Conservation (phyloP, 2,797 vertebrate species). For the Spinus pinus region DNA sequence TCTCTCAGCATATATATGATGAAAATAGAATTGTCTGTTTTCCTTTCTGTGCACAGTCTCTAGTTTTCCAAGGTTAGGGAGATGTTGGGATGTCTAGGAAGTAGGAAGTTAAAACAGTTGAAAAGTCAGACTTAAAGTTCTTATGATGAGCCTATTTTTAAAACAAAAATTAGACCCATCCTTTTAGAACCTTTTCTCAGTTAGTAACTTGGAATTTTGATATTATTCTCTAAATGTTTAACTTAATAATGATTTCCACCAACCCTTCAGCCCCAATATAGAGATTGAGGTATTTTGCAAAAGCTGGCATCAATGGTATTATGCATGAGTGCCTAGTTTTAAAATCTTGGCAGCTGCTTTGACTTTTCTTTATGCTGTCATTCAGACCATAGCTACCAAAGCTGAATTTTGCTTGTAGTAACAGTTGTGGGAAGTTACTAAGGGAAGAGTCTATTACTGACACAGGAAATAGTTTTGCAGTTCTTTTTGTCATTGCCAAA, state of each 20-base stretch:
- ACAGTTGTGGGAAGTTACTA: not conserved
- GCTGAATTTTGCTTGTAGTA: not conserved
- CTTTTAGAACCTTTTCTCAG: not conserved
- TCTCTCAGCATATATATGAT: not conserved
- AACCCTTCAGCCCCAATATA: not conserved
- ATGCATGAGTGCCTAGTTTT: not conserved
- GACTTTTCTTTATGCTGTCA: constrained; percentile 11
- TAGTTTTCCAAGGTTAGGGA: not conserved
- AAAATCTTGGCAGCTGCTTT: constrained; percentile 13
- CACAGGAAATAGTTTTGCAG: constrained; percentile 12
- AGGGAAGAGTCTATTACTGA: not conserved
- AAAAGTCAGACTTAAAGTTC: not conserved
- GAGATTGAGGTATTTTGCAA: not conserved
- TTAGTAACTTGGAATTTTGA: not conserved
- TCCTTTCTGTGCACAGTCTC: not conserved
- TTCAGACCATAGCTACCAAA: not conserved
- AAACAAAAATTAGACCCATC: not conserved
- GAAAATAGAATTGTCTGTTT: not conserved
- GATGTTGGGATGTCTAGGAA: not conserved
- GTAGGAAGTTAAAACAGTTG: not conserved
- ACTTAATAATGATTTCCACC: not conserved
- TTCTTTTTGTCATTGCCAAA: not conserved
- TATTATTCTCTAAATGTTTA: not conserved
- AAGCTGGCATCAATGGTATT: not conserved
- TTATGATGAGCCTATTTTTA: not conserved